Percentiles rank a stretch among this genome's conserved stretches.
These are phyloP conservation scores for Cisticola juncidis DNA, from an alignment of 2,113 vertebrate species.

Conservation along the genomic window DNA sequence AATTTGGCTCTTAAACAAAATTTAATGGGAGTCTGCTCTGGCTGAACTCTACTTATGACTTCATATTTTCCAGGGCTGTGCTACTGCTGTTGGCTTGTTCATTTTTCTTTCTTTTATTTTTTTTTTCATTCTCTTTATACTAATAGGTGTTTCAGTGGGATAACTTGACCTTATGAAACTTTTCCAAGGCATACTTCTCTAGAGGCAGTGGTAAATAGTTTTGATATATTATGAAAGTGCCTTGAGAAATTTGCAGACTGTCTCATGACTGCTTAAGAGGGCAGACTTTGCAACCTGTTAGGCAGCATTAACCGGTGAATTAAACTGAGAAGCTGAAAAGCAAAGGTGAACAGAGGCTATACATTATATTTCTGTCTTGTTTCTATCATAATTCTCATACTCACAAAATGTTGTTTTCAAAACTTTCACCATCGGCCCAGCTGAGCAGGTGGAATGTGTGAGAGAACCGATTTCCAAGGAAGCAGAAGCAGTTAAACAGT, in stretches of 20 bases:
- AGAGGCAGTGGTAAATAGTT: conserved; percentile 8
- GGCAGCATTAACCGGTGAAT: not conserved
- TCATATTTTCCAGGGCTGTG: conserved; percentile 55
- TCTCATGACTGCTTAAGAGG: not conserved
- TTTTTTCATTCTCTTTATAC: not conserved
- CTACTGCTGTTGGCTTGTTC: not conserved
- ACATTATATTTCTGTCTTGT: not conserved
- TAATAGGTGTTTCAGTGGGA: conserved; percentile 37
- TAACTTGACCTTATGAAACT: conserved; percentile 13
- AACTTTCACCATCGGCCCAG: not conserved
- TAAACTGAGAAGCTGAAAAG: not conserved
- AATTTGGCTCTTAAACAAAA: conserved; percentile 55
- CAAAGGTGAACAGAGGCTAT: not conserved
- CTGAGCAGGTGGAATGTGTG: not conserved
- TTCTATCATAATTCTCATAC: not conserved
- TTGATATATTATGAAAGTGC: not conserved
- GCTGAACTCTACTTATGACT: conserved; percentile 55
- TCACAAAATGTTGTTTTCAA: not conserved
- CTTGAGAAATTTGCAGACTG: not conserved
- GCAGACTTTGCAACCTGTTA: not conserved
- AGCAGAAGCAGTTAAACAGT: not conserved
- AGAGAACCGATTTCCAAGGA: not conserved
- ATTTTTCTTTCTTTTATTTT: not conserved
- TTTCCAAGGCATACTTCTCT: conserved; percentile 26
- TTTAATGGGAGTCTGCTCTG: conserved; percentile 35